Percentiles rank a stretch among this genome's conserved stretches.
Evolutionary conservation across 2,113 vertebrate species (phyloP).

Genomic region (Thalassoma bifasciatum): DNA sequence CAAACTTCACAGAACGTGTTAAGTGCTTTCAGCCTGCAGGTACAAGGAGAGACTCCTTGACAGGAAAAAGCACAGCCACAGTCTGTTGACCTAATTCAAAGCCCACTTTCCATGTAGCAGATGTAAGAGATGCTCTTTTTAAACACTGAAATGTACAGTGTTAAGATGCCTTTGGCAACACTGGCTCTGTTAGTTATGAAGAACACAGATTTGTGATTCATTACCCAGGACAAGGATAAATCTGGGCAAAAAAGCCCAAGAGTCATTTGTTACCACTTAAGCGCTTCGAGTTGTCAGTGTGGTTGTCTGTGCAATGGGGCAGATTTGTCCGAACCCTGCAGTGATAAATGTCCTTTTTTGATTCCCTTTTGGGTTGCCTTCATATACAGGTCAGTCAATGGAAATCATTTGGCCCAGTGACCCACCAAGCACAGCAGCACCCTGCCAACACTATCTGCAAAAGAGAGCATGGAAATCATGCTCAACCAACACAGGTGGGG

Average conservation of each 20-base stretch:
- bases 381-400: slow-evolving; percentile 48
- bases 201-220: slow-evolving; percentile 55
- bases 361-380: slow-evolving; percentile 60
- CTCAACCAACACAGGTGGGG: slow-evolving; percentile 8
- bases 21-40: slow-evolving; percentile 62
- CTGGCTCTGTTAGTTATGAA: slow-evolving; percentile 39
- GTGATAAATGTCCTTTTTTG: slow-evolving; percentile 75
- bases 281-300: slow-evolving; percentile 44
- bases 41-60: slow-evolving; percentile 64
- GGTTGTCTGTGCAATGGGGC: slow-evolving; percentile 58
- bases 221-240: slow-evolving; percentile 36
- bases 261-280: slow-evolving; percentile 69
- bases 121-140: slow-evolving; percentile 58
- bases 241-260: slow-evolving; percentile 41
- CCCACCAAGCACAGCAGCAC: slow-evolving; percentile 56
- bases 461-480: slow-evolving; percentile 19
- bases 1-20: slow-evolving; percentile 68
- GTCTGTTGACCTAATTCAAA: slow-evolving; percentile 71
- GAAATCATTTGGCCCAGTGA: slow-evolving; percentile 44
- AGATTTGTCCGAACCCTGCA: slow-evolving; percentile 65
- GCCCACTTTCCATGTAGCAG: slow-evolving; percentile 38
- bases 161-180: slow-evolving; percentile 34
- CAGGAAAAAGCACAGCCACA: slow-evolving; percentile 36
- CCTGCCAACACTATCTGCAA: slow-evolving; percentile 24
- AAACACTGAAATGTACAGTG: slow-evolving; percentile 45